Evolutionary conservation across 2,113 vertebrate species (phyloP).

Genomic region (Leucosticte australis): DNA sequence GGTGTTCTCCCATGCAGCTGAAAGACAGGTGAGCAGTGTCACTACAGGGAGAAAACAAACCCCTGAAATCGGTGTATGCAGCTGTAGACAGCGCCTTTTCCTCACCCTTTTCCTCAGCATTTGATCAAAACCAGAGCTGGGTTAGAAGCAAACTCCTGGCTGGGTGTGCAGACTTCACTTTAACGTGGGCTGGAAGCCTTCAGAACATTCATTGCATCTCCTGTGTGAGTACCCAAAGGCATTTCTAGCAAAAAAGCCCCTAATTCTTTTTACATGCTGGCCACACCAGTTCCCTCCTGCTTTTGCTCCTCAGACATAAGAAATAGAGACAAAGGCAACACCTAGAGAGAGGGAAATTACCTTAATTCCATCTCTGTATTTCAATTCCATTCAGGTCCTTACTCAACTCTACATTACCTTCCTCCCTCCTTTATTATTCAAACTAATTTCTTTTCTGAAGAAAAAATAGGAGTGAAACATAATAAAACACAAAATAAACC

Average conservation of each 20-base stretch:
- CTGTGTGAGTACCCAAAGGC: background rate
- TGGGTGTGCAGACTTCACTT: background rate
- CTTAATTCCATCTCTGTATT: background rate
- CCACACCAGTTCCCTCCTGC: background rate
- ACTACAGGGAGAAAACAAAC: background rate
- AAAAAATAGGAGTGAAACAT: background rate
- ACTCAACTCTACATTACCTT: background rate
- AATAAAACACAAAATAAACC: background rate
- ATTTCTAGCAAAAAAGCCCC: background rate
- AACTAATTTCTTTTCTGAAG: background rate
- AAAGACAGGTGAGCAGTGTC: background rate
- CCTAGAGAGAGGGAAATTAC: background rate
- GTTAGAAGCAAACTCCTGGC: background rate
- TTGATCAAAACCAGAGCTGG: background rate
- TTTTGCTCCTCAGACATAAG: background rate
- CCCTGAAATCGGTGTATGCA: background rate
- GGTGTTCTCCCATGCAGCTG: background rate
- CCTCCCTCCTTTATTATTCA: background rate
- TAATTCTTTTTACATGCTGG: background rate
- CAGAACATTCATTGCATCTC: background rate
- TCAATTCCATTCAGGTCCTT: background rate
- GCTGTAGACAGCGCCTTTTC: background rate
- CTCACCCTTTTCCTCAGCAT: background rate
- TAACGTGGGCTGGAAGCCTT: fast-evolving
- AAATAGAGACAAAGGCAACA: background rate